A percentile compares a stretch with the other conserved stretches of the same genome.
Evolutionary conservation across 2,113 vertebrate species (phyloP).

Genomic region (Cariama cristata): DNA sequence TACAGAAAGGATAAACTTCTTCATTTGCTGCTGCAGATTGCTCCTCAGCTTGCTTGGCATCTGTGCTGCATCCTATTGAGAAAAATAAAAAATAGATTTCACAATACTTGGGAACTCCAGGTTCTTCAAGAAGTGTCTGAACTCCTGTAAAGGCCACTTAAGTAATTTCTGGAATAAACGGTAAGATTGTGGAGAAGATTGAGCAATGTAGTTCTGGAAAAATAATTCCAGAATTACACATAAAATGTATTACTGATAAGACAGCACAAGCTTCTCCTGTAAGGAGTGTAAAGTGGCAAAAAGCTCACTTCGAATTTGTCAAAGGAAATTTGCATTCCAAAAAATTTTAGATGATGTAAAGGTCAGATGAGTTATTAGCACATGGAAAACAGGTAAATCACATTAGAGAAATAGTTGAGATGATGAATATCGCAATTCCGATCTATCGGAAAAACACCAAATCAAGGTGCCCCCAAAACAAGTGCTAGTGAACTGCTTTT

Average conservation of each 20-base stretch:
- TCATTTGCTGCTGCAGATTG: constrained; percentile 80
- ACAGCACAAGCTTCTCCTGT: neutral
- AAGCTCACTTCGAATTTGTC: neutral
- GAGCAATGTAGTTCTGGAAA: neutral
- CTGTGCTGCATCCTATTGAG: constrained; percentile 82
- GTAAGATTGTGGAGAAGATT: neutral
- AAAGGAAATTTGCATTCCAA: neutral
- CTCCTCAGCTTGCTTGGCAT: constrained; percentile 85
- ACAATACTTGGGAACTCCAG: constrained; percentile 61
- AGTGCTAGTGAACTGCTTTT: neutral
- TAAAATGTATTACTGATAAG: neutral
- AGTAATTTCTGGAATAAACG: constrained; percentile 39
- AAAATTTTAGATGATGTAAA: neutral
- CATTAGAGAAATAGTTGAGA: neutral
- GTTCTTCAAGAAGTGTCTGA: constrained; percentile 26
- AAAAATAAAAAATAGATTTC: constrained; percentile 75
- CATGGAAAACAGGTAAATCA: neutral
- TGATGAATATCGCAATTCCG: neutral
- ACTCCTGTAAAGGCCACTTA: constrained; percentile 30
- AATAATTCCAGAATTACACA: constrained; percentile 9
- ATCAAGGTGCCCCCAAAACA: neutral
- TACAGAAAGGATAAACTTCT: constrained; percentile 82
- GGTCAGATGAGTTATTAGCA: neutral
- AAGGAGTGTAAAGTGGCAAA: neutral
- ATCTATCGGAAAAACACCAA: neutral